Evolutionary conservation across 2,888 invertebrate genomes (phyloP), one percentile per base, ranked within the genome.

Genomic region (Brachypalpus laphriformis): DNA sequence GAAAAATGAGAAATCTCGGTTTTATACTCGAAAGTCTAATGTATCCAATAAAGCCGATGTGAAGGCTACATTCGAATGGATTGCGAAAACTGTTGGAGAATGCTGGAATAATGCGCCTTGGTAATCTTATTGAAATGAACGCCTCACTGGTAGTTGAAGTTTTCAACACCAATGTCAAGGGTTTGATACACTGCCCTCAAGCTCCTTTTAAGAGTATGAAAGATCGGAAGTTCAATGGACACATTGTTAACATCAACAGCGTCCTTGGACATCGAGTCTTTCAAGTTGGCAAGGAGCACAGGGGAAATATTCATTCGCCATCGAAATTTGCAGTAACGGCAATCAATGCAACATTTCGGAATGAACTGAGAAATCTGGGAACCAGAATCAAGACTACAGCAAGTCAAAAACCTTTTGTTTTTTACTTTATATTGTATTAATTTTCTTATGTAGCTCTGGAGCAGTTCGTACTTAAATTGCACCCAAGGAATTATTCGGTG

Each of bases 11-110:
- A 89, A 20, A 88, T 87, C 71, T 0, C 18, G 47, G 0, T 88
- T 92, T 11, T 88, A 91, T 59, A 89, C 92, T 0, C 80, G 90
- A 51, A 88, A 90, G 74, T 93, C 93, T 86, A 93, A 94, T 86
- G 87, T 94, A 2, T 89, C 89, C 1, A 91, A 92, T n/a, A 93
- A 93, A 80, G 91, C 92, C 0, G 93, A 94, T 1, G 92, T 94
- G 25, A 76, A 92, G 37, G 88, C 89, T 2, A 92, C 93, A 61
- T 94, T 94, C 88, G 87, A 89, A 7, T 91, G 90, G 89, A 91
- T 93, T 63, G 91, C 93, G 20, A 87, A 90, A 8, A 89, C 91
- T 2, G 87, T 93, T 0, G 94, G 94, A 0, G 93, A 93, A 93
- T 87, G 94, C 94, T 1, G 88, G 86, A 0, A 61, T 71, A 0